Conservation (phyloP, 1,140 invertebrate genomes). For the Tribolium madens region DNA sequence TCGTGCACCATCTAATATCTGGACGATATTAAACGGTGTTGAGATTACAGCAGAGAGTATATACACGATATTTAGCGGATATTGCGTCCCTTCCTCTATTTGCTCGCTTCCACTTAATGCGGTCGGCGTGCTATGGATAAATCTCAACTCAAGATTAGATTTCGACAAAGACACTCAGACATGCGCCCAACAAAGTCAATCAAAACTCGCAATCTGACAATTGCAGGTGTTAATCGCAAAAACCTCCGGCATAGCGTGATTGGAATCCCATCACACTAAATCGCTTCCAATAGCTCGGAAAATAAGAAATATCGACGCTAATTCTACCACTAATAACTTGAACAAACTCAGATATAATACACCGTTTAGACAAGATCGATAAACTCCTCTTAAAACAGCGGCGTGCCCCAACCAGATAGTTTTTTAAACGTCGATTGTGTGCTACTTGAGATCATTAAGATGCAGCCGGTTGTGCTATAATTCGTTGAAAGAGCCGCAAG, state of each 20-base stretch:
- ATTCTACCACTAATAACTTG: not conserved
- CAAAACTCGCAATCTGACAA: not conserved
- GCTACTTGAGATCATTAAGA: constrained; percentile 5
- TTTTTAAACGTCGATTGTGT: not conserved
- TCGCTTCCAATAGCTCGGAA: not conserved
- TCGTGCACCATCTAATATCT: constrained; percentile 12
- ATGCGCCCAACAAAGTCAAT: not conserved
- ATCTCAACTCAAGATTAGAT: constrained; percentile 11
- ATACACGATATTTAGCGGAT: constrained; percentile 37
- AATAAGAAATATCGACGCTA: not conserved
- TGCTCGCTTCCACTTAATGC: constrained; percentile 22
- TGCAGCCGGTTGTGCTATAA: constrained; percentile 13
- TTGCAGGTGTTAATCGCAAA: not conserved
- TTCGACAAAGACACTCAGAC: not conserved
- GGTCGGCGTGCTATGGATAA: constrained; percentile 1
- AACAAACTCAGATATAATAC: not conserved
- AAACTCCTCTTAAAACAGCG: not conserved
- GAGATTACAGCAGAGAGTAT: constrained; percentile 7
- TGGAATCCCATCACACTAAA: not conserved
- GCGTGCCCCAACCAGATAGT: too few species aligned
- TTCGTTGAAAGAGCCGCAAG: not conserved
- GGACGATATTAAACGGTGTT: constrained; percentile 35
- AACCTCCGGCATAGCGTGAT: not conserved
- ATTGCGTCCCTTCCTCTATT: constrained; percentile 38
- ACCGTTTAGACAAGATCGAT: not conserved